phyloP scores from a whole-genome alignment of 1,140 invertebrate genomes.

The Charaxes varanes region DNA sequence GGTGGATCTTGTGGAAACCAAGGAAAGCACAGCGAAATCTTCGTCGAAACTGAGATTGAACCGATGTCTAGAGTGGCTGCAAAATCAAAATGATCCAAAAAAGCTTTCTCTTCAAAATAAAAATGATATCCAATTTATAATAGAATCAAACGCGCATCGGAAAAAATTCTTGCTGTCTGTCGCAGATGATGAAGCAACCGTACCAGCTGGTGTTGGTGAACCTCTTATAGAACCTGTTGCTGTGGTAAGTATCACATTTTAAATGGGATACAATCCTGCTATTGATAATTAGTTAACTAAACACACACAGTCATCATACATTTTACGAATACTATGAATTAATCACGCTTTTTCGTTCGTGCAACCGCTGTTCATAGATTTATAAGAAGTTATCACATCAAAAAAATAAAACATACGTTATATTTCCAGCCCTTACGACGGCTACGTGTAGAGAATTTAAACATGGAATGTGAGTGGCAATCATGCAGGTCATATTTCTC shows the following conservation, averaged over 20 bases:
- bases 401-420: conserved; percentile 4
- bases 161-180: conserved; percentile 42
- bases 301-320: background rate
- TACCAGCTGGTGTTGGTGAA: conserved; percentile 47
- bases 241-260: conserved; percentile 34
- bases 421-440: conserved; percentile 34
- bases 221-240: conserved; percentile 30
- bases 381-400: too few species aligned
- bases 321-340: conserved; percentile 3
- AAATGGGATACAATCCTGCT: background rate
- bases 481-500: conserved; percentile 34
- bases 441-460: conserved; percentile 32
- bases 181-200: conserved; percentile 37
- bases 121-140: conserved; percentile 54
- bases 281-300: background rate
- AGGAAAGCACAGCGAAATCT: background rate
- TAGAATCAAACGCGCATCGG: conserved; percentile 41
- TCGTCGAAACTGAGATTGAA: background rate
- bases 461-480: conserved; percentile 60
- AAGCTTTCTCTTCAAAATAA: conserved; percentile 40
- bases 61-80: conserved; percentile 48
- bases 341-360: too few species aligned
- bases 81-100: conserved; percentile 45
- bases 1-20: background rate
- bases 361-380: too few species aligned